Evolutionary conservation across 2,888 invertebrate species (phyloP).

Genomic region (Cheilosia urbana): DNA sequence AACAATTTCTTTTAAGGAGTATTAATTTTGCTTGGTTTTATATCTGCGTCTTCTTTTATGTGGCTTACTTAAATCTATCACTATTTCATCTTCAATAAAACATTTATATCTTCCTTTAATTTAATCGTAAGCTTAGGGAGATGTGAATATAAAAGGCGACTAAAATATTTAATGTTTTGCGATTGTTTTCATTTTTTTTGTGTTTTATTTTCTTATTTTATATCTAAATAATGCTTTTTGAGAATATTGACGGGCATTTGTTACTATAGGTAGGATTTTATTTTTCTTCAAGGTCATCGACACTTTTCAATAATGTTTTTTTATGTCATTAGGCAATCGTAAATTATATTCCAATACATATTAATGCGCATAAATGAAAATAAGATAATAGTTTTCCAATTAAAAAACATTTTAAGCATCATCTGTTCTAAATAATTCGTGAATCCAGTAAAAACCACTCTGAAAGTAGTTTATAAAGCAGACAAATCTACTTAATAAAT

Average conservation of each 20-base stretch:
- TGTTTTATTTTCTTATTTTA: constrained; percentile 20
- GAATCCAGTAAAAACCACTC: too few relatives aligned
- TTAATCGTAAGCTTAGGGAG: constrained; percentile 29
- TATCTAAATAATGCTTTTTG: constrained; percentile 44
- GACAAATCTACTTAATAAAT: too few relatives aligned
- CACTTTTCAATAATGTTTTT: constrained; percentile 27
- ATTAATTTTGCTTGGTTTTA: constrained; percentile 43
- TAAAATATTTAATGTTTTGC: constrained; percentile 17
- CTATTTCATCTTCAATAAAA: constrained; percentile 48
- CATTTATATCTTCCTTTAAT: constrained; percentile 15
- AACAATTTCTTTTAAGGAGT: constrained; percentile 52
- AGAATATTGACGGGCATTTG: constrained; percentile 36
- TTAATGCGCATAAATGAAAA: not conserved
- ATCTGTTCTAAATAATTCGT: too few relatives aligned
- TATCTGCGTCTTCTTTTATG: constrained; percentile 24
- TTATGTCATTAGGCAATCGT: not conserved
- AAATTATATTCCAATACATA: not conserved
- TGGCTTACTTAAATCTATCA: constrained; percentile 55
- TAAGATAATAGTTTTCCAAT: not conserved
- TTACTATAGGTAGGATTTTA: constrained; percentile 8
- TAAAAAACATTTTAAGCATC: too few relatives aligned
- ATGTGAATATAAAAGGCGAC: constrained; percentile 45
- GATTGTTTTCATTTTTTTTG: constrained; percentile 15
- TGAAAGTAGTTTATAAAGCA: too few relatives aligned
- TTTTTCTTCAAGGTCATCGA: constrained; percentile 7